A percentile compares a stretch with the other conserved stretches of the same genome.
Evolutionary conservation across 2,113 vertebrate species (phyloP).

Genomic region (Shinisaurus crocodilurus): DNA sequence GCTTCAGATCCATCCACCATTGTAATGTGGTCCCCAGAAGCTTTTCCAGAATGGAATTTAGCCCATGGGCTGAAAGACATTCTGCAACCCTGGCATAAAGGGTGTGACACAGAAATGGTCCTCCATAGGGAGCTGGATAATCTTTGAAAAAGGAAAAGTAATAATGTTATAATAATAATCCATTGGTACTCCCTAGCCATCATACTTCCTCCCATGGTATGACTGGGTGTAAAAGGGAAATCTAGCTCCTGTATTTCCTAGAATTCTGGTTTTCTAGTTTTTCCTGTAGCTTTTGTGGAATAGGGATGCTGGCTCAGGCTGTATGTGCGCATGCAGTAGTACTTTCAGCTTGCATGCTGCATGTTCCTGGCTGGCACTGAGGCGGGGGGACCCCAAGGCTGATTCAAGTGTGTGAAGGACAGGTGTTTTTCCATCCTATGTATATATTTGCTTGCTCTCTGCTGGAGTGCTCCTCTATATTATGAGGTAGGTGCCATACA

Average conservation of each 20-base stretch:
- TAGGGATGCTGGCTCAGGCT: neutral
- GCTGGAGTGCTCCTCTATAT: too few species aligned
- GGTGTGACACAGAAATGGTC: too few species aligned
- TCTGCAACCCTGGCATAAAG: too few species aligned
- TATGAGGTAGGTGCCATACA: too few species aligned
- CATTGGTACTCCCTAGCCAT: neutral
- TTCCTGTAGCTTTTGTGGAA: too few species aligned
- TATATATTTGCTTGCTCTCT: neutral
- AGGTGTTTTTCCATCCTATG: neutral
- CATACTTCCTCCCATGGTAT: neutral
- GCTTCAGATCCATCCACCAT: too few species aligned
- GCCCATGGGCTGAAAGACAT: too few species aligned
- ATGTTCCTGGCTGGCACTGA: neutral
- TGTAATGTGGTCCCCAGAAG: too few species aligned
- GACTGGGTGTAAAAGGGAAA: neutral
- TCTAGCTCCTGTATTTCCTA: neutral
- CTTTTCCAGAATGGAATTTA: too few species aligned
- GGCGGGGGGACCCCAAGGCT: too few species aligned
- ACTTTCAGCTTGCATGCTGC: too few species aligned
- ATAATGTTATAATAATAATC: neutral
- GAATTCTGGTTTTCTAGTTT: too few species aligned
- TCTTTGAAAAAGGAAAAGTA: neutral
- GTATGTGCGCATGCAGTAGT: neutral
- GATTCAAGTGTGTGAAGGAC: neutral
- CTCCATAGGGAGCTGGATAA: neutral